These are phyloP conservation scores for Lacanobia wlatinum DNA, from an alignment of 2,888 invertebrate species.

Conservation along the genomic window DNA sequence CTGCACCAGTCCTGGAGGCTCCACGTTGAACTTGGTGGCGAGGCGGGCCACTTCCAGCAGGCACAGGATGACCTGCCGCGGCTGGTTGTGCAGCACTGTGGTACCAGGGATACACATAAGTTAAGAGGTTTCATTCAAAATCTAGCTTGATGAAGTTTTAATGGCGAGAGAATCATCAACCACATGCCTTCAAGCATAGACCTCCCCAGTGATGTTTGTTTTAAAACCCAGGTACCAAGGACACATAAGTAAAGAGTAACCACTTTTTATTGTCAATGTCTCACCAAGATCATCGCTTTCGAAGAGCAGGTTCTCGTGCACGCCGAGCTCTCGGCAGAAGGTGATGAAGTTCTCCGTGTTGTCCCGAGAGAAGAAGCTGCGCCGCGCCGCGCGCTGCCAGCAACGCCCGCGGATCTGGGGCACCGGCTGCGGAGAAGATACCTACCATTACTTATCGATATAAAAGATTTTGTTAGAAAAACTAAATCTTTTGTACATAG, in stretches of 20 bases:
- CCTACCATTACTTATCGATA: background rate
- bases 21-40: slow-evolving; percentile 94
- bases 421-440: slow-evolving; percentile 76
- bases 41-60: slow-evolving; percentile 96
- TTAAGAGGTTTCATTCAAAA: background rate
- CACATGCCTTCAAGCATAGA: background rate
- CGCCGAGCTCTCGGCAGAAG: slow-evolving; percentile 96
- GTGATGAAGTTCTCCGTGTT: slow-evolving; percentile 97
- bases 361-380: slow-evolving; percentile 97
- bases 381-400: slow-evolving; percentile 95
- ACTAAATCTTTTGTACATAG: background rate
- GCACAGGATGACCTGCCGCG: slow-evolving; percentile 96
- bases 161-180: background rate
- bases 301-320: slow-evolving; percentile 96
- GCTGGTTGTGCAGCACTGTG: slow-evolving; percentile 95
- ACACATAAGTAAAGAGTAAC: background rate
- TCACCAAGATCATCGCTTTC: slow-evolving; percentile 97
- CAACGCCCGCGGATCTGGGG: slow-evolving; percentile 94
- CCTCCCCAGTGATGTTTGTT: background rate
- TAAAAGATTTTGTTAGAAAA: background rate
- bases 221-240: background rate
- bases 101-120: slow-evolving; percentile 14
- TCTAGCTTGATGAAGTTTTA: background rate
- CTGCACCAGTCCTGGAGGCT: slow-evolving; percentile 95
- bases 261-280: background rate